These are phyloP conservation scores for Anthoptus insignis DNA, from an alignment of 2,888 invertebrate genomes.

Conservation along the genomic window DNA sequence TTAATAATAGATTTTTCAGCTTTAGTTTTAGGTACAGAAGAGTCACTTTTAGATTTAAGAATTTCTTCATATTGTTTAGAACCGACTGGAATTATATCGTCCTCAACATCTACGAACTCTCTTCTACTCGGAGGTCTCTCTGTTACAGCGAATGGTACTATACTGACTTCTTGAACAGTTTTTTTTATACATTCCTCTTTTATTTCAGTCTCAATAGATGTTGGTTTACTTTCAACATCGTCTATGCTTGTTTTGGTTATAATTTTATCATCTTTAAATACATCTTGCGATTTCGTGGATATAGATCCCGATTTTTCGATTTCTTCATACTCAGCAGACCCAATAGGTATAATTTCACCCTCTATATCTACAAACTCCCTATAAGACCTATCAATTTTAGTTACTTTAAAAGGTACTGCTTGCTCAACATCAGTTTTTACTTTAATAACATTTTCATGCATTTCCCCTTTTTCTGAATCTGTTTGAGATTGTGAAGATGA, in stretches of 20 bases:
- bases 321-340: constrained; percentile 77
- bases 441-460: constrained; percentile 64
- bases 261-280: constrained; percentile 58
- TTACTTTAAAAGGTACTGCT: constrained; percentile 73
- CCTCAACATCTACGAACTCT: constrained; percentile 80
- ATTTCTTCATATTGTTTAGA: constrained; percentile 82
- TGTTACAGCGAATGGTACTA: constrained; percentile 81
- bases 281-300: constrained; percentile 71
- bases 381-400: constrained; percentile 69
- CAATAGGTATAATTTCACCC: constrained; percentile 79
- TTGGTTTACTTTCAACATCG: constrained; percentile 59
- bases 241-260: constrained; percentile 62
- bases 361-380: constrained; percentile 83
- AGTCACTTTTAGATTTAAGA: constrained; percentile 81
- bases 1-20: constrained; percentile 73
- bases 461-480: constrained; percentile 64
- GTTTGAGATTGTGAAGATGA: constrained; percentile 69
- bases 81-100: constrained; percentile 76
- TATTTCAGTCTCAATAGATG: constrained; percentile 49
- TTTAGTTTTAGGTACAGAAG: constrained; percentile 82
- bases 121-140: constrained; percentile 81
- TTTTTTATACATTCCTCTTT: constrained; percentile 72
- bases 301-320: constrained; percentile 68
- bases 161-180: constrained; percentile 64
- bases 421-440: constrained; percentile 55